Evolutionary conservation across 2,797 vertebrate species (phyloP).

Genomic region (Hephaestus fuliginosus): DNA sequence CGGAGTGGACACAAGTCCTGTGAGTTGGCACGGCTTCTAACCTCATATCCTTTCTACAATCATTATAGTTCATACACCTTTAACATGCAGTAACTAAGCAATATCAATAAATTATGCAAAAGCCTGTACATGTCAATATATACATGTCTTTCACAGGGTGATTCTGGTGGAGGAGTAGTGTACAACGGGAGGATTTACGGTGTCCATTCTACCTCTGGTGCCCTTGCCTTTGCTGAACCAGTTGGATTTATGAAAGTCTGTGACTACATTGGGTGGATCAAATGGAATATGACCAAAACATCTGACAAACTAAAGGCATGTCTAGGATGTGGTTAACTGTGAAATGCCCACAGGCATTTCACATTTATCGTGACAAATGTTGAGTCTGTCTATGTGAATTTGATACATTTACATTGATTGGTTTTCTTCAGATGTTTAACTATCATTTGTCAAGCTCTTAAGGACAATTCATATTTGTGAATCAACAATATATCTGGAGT

Average conservation of each 20-base stretch:
- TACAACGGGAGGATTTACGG: rapidly evolving
- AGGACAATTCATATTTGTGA: not conserved
- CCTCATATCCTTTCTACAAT: not conserved
- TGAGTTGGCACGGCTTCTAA: not conserved
- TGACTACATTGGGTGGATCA: not conserved
- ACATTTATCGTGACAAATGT: not conserved
- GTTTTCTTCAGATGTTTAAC: not conserved
- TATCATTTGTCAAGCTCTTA: not conserved
- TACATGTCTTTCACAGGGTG: constrained; percentile 3
- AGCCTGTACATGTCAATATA: not conserved
- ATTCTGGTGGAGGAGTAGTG: constrained; percentile 25
- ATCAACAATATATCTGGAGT: too few species aligned
- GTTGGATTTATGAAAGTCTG: not conserved
- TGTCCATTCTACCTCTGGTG: rapidly evolving
- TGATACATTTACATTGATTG: not conserved
- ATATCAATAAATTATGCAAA: not conserved
- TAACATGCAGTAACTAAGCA: not conserved
- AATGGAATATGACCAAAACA: rapidly evolving
- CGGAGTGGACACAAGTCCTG: rapidly evolving
- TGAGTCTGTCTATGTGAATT: not conserved
- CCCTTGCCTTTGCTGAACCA: rapidly evolving
- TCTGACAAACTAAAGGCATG: not conserved
- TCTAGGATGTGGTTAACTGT: not conserved
- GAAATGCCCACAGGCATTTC: not conserved
- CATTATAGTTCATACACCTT: not conserved